phyloP scores from a whole-genome alignment of 2,888 invertebrate genomes.

The Synergus gifuensis region DNA sequence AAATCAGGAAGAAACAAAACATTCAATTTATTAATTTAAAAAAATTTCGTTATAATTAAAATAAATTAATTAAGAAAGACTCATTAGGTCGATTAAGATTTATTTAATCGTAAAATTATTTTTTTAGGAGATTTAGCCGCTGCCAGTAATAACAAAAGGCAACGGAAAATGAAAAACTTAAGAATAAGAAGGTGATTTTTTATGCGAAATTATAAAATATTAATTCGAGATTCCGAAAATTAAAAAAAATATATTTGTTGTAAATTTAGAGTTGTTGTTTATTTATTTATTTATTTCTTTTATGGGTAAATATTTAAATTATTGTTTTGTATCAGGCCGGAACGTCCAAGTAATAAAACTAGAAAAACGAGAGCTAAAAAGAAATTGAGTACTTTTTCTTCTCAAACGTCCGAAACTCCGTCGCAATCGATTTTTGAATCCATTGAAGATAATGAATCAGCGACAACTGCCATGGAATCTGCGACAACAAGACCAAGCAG shows the following conservation, averaged over 20 bases:
- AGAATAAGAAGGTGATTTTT: background rate
- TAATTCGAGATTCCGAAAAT: background rate
- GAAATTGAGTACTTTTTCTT: background rate
- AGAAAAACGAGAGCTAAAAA: background rate
- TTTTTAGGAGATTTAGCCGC: conserved; percentile 50
- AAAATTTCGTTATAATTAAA: too few species aligned
- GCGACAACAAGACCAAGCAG: background rate
- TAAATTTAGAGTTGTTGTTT: background rate
- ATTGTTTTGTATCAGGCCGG: background rate
- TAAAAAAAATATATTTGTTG: too few species aligned
- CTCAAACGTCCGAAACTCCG: conserved; percentile 1
- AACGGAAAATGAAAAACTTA: conserved; percentile 9
- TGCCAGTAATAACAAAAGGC: conserved; percentile 36
- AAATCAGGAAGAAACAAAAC: background rate
- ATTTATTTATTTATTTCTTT: background rate
- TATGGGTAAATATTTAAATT: background rate
- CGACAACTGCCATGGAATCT: conserved; percentile 3
- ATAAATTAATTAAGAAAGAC: background rate
- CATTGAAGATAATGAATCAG: background rate
- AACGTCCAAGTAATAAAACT: background rate
- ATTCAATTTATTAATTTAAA: background rate
- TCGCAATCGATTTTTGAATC: background rate
- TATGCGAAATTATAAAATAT: conserved; percentile 7
- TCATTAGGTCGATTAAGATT: background rate
- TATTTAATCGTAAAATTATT: background rate